A percentile compares a stretch with the other conserved stretches of the same genome.
phyloP scores from a whole-genome alignment of 2,797 vertebrate species.

The Peromyscus nudipes region DNA sequence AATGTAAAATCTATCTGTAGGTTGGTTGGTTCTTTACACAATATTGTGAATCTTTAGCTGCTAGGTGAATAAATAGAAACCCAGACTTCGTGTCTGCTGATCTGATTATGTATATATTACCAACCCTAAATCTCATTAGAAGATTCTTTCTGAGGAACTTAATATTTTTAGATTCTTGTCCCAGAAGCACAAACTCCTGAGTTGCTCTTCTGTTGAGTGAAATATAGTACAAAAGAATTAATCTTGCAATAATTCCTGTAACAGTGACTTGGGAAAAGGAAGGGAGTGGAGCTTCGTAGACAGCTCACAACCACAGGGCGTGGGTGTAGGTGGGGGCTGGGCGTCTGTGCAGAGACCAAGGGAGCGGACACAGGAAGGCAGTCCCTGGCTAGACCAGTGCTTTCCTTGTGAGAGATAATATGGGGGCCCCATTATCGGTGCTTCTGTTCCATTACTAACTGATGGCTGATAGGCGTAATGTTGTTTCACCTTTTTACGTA shows the following conservation, averaged over 20 bases:
- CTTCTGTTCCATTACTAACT: neutral
- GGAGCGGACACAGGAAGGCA: neutral
- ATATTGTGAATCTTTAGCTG: conserved; percentile 61
- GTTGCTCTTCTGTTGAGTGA: conserved; percentile 66
- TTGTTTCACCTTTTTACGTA: neutral
- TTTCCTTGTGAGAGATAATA: neutral
- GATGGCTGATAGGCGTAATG: neutral
- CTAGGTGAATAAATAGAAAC: conserved; percentile 67
- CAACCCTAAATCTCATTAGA: conserved; percentile 53
- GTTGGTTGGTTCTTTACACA: conserved; percentile 48
- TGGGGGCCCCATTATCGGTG: neutral
- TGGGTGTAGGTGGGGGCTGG: neutral
- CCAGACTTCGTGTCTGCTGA: conserved; percentile 70
- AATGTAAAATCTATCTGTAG: neutral
- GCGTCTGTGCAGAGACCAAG: neutral
- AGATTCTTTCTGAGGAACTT: conserved; percentile 70
- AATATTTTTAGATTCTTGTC: conserved; percentile 76
- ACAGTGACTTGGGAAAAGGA: conserved; percentile 77
- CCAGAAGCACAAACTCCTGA: conserved; percentile 63
- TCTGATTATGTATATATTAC: conserved; percentile 36
- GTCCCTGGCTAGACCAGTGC: neutral
- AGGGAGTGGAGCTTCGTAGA: conserved; percentile 74
- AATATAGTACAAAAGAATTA: conserved; percentile 76
- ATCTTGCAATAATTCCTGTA: conserved; percentile 82
- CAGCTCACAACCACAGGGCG: conserved; percentile 67